phyloP scores from a whole-genome alignment of 2,797 vertebrate species.

The Lates japonicus region DNA sequence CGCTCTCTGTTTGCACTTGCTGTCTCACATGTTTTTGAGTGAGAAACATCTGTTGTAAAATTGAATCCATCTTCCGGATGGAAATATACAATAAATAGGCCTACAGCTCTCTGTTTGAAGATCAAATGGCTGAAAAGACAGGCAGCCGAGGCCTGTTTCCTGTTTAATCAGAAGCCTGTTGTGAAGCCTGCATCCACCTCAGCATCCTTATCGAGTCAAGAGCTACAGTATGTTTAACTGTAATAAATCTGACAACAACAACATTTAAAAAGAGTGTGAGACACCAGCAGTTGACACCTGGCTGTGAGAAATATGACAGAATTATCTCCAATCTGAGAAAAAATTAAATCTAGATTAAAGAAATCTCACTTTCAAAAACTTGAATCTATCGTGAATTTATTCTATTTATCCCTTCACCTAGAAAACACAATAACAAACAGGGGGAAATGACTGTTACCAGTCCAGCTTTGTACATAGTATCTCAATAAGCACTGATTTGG shows the following conservation, averaged over 20 bases:
- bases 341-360: constrained; percentile 41
- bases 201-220: constrained; percentile 55
- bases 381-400: constrained; percentile 5
- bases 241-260: constrained; percentile 49
- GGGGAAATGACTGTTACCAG: not conserved
- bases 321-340: constrained; percentile 5
- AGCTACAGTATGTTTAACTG: constrained; percentile 25
- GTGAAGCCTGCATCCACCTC: constrained; percentile 55
- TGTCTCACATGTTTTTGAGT: constrained; percentile 49
- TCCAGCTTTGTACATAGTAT: not conserved
- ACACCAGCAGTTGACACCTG: not conserved
- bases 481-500: not conserved
- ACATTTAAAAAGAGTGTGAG: constrained; percentile 28
- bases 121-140: constrained; percentile 60
- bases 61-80: constrained; percentile 49
- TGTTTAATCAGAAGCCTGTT: constrained; percentile 56
- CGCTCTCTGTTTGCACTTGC: constrained; percentile 35
- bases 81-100: constrained; percentile 61
- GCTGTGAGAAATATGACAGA: constrained; percentile 4
- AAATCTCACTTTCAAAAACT: constrained; percentile 14
- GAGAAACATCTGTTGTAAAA: constrained; percentile 52
- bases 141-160: constrained; percentile 38
- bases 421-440: constrained; percentile 5
- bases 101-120: constrained; percentile 64
- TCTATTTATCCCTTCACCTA: not conserved